A percentile compares a stretch with the other conserved stretches of the same genome.
These are phyloP conservation scores for Dendrolimus houi DNA, from an alignment of 2,888 invertebrate genomes.

Conservation along the genomic window DNA sequence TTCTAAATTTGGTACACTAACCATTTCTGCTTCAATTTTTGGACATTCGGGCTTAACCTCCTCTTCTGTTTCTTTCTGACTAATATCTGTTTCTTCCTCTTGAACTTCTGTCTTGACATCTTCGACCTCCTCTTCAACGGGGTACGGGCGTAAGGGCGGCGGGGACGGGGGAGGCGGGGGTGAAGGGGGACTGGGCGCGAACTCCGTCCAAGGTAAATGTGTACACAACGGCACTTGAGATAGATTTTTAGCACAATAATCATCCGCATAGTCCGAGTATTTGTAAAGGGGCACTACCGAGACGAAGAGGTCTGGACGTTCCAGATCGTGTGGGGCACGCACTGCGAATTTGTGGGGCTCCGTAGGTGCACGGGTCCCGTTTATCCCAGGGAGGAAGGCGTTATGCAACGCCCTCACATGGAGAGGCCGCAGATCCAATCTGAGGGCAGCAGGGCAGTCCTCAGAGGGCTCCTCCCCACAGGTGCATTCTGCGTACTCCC, in stretches of 20 bases:
- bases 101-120: conserved; percentile 6
- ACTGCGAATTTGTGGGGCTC: conserved; percentile 56
- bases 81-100: not conserved
- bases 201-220: conserved; percentile 51
- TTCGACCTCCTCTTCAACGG: conserved; percentile 16
- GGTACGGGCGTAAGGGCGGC: conserved; percentile 48
- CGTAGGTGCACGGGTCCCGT: conserved; percentile 73
- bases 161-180: conserved; percentile 50
- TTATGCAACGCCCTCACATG: conserved; percentile 75
- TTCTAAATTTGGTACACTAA: conserved; percentile 32
- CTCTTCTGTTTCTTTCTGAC: not conserved
- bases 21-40: conserved; percentile 17
- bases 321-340: conserved; percentile 36
- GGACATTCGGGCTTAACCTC: not conserved
- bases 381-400: conserved; percentile 73
- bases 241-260: conserved; percentile 61
- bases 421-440: conserved; percentile 52
- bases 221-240: conserved; percentile 45
- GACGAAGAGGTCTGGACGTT: conserved; percentile 48
- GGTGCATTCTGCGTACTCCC: conserved; percentile 40
- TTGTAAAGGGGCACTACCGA: conserved; percentile 62
- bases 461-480: conserved; percentile 32
- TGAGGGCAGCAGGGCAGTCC: conserved; percentile 55
- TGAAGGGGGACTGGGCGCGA: conserved; percentile 53
- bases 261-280: conserved; percentile 68